Evolutionary conservation across 2,888 invertebrate genomes (phyloP), one percentile per base, ranked within the genome.

Genomic region (Petrophora chlorosata): DNA sequence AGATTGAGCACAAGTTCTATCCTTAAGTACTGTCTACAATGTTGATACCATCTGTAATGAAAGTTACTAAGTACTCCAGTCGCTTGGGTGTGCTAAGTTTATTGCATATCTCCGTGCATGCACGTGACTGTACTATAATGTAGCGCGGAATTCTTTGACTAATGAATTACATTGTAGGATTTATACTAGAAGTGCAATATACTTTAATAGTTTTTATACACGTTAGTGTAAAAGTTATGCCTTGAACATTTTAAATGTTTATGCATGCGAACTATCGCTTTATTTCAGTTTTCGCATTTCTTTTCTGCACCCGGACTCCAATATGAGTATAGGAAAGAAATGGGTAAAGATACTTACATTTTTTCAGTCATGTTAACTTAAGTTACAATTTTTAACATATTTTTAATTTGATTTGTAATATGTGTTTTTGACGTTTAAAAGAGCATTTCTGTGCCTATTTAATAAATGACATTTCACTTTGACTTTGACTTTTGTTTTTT

Each of bases 41-140:
- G 51, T 51, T 42, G 42, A 51, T 48, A 49, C 35, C 35, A 49
- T 46, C 36, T 34, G 13, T 35, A 50, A 41, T 30, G 40, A 33
- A 44, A 50, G 41, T 46, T 46, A 42, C 36, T 30, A 38, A 38
- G 19, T 40, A 44, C 33, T 34, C 25, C 10, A 41, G 35, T 42
- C 25, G 23, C 29, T 35, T 7, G 23, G 13, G 38, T 48, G 32
- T 36, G 43, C 44, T 15, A 46, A 47, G 40, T 55, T 57, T 55
- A 54, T 58, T 49, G 54, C 57, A 41, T 50, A 55, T 44, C 38
- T 52, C 33, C 55, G 50, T 55, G 53, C 45, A 49, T 44, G 45
- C 39, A 42, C 52, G 39, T 40, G 39, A 15, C 23, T 29, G 26
- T 7, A 34, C 23, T 35, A 32, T 35, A 23, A 40, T 19, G 33